Evolutionary conservation across 2,888 invertebrate genomes (phyloP), one percentile per base, ranked within the genome.

Genomic region (Protodeltote pygarga): DNA sequence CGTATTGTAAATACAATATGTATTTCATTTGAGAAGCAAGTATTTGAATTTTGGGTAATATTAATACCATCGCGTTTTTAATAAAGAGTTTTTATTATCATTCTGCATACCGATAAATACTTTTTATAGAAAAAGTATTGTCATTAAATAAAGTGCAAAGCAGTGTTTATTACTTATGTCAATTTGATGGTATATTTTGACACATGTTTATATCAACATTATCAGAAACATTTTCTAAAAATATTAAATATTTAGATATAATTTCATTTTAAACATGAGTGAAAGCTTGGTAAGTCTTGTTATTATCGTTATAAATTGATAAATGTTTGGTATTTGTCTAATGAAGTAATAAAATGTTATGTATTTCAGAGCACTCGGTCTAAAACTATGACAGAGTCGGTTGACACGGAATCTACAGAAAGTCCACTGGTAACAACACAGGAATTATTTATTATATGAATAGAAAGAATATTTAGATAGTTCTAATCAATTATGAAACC

Each of bases 321-420:
- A 24, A 1, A 8, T n/a, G 5, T 25, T 19, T 5, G 2, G 6
- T 3, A 11, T 11, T 14, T 1, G 1, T 9, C 4, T 34, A 23
- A 13, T 8, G 11, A 0, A 9, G n/a, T 17, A 5, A 16, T 14
- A 19, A 10, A 10, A 21, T 10, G 9, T 8, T 31, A 5, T 9
- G 5, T 37, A 20, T 85, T 83, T 34, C 78, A 89, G 89, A 88
- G 77, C 44, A 76, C 81, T 24, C 71, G 71, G 11, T 78, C 84
- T 0, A 89, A 89, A 75, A 79, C 78, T 15, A 19, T 71, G 16
- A 70, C 80, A 1, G 81, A 77, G 1, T 64, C 82, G 2, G 59
- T 59, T 8, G 76, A 70, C 10, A 65, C 85, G 1, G 79, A 68
- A 21, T 80, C 86, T 1, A 81, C 80, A 2, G 82, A 79, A 9